Evolutionary conservation across 2,888 invertebrate genomes (phyloP), one percentile per base, ranked within the genome.

Genomic region (Dorcus parallelipipedus): DNA sequence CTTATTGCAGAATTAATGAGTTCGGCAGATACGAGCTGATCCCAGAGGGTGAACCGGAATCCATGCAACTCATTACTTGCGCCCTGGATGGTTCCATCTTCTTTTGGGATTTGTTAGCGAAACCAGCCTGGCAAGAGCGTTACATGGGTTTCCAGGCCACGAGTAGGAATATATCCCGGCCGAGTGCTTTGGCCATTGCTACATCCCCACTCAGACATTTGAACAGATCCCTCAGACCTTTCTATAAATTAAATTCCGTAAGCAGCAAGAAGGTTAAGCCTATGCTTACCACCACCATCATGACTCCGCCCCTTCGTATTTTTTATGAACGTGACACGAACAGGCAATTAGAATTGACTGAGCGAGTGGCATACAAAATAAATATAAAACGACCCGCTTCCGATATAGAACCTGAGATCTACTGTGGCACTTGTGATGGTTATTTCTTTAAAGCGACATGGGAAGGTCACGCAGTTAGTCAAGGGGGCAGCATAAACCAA

Each of bases 81-180:
- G 83, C 87, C 23, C 80, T 84, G 62, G 91, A 91, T 72, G 90
- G 90, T 1, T 82, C 78, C 0, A 79, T 91, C 49, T 80, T 86
- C 41, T 84, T 89, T 70, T 91, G 91, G 90, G 86, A 88, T 77
- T 76, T 91, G 51, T 83, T 85, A 61, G 79, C 80, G 57, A 75
- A 73, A 61, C 74, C 75, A 0, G 64, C 63, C 6, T 20, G 40
- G 4, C 45, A 20, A 14, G 45, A n/a, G 9, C 43, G 56, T 4
- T 55, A 59, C 33, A 49, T 40, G 17, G 42, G 49, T 26, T 41
- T 55, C 10, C 41, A 56, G 20, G 33, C 49, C 9, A 56, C 43
- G 0, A 80, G 79, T 67, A 78, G 84, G 63, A 73, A 84, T 43
- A 67, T 69, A 61, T 78, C 74, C 64, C 78, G 83, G 52, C 88